A percentile compares a stretch with the other conserved stretches of the same genome.
These are phyloP conservation scores for Aphelocoma coerulescens DNA, from an alignment of 2,113 vertebrate genomes.

Conservation along the genomic window DNA sequence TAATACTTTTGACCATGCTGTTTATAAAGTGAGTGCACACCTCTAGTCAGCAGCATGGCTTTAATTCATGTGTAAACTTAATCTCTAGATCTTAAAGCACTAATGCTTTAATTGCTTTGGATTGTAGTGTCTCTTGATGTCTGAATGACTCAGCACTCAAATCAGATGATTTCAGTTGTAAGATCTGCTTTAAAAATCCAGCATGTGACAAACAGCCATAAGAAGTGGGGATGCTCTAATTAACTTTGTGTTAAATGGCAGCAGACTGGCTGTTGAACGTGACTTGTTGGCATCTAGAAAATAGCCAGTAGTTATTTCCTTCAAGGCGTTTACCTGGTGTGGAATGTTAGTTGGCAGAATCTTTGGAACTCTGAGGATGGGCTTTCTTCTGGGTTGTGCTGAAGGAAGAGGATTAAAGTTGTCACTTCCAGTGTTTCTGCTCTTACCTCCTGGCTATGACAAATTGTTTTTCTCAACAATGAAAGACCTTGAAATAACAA, in stretches of 20 bases:
- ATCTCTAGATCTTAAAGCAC: not conserved
- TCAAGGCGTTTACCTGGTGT: not conserved
- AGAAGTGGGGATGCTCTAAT: not conserved
- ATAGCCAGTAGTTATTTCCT: not conserved
- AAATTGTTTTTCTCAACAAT: not conserved
- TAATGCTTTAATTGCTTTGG: not conserved
- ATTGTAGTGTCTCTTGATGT: not conserved
- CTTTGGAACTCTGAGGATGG: not conserved
- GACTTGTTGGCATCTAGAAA: not conserved
- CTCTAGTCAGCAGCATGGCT: not conserved
- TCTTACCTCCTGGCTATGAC: not conserved
- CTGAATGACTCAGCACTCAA: conserved; percentile 18
- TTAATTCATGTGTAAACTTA: not conserved
- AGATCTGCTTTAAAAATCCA: not conserved
- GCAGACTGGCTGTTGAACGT: rapidly evolving
- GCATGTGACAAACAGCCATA: not conserved
- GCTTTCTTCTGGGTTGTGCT: not conserved
- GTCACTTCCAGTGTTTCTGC: not conserved
- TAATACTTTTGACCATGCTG: not conserved
- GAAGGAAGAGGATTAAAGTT: not conserved
- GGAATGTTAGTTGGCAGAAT: not conserved
- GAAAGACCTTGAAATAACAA: not conserved
- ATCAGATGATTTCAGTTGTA: not conserved
- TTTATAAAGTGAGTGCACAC: not conserved
- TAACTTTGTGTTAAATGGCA: not conserved